A percentile compares a stretch with the other conserved stretches of the same genome.
These are phyloP conservation scores for Brachyhypopomus occidentalis DNA, from an alignment of 2,113 vertebrate species.

Conservation along the genomic window DNA sequence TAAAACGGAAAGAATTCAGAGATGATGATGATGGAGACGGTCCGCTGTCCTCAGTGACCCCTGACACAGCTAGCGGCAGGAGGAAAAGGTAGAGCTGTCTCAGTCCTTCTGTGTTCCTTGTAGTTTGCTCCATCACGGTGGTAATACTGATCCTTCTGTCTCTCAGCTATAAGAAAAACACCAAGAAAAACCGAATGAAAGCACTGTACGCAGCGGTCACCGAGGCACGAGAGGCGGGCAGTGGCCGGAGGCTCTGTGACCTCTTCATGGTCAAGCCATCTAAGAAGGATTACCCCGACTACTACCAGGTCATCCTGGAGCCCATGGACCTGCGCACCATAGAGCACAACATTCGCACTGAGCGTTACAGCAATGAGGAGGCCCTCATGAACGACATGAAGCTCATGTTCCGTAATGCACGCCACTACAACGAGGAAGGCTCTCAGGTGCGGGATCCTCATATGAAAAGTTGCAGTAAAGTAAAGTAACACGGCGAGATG, in stretches of 20 bases:
- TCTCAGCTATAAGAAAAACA: conserved; percentile 89
- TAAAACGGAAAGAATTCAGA: conserved; percentile 91
- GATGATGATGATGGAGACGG: conserved; percentile 94
- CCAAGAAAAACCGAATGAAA: conserved; percentile 94
- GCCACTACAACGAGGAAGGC: conserved; percentile 98
- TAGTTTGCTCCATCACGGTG: neutral
- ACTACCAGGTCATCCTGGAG: conserved; percentile 96
- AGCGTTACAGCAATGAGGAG: conserved; percentile 88
- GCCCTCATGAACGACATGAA: conserved; percentile 92
- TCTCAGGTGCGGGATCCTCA: conserved; percentile 82
- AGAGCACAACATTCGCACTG: conserved; percentile 89
- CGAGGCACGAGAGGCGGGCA: conserved; percentile 85
- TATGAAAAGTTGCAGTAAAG: too few relatives aligned
- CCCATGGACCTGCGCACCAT: conserved; percentile 98
- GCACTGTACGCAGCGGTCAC: conserved; percentile 86
- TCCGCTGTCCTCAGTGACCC: conserved; percentile 85
- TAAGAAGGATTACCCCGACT: conserved; percentile 98
- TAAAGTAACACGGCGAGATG: neutral
- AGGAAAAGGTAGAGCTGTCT: conserved; percentile 82
- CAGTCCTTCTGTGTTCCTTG: neutral
- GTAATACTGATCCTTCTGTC: neutral
- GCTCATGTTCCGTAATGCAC: conserved; percentile 96
- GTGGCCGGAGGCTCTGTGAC: conserved; percentile 89
- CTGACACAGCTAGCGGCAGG: conserved; percentile 90
- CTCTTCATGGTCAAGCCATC: conserved; percentile 97